A percentile compares a stretch with the other conserved stretches of the same genome.
phyloP scores from a whole-genome alignment of 2,113 vertebrate genomes.

The Nyctibius bracteatus region DNA sequence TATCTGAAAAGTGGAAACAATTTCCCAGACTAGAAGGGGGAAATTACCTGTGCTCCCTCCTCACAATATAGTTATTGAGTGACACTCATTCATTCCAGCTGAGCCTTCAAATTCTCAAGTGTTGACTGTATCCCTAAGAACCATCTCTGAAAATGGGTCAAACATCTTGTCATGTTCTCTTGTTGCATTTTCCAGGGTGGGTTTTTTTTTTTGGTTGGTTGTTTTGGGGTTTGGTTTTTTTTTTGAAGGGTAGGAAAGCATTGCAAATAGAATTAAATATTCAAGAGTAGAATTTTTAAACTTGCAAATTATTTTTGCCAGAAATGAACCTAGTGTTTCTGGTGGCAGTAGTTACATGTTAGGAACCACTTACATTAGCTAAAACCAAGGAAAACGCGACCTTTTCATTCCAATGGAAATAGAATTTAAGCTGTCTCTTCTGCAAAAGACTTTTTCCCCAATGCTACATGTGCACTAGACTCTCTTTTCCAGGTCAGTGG shows the following conservation, averaged over 20 bases:
- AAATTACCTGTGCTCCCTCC: neutral
- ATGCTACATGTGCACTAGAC: neutral
- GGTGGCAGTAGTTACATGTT: neutral
- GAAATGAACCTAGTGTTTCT: neutral
- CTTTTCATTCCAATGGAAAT: neutral
- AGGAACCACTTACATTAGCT: neutral
- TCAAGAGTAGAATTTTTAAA: neutral
- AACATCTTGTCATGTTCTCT: neutral
- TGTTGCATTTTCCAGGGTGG: neutral
- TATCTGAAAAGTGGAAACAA: neutral
- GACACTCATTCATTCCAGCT: neutral
- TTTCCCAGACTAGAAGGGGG: neutral
- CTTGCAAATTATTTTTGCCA: neutral
- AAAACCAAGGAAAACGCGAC: neutral
- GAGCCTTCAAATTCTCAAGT: neutral
- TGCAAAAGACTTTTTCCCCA: too few relatives aligned
- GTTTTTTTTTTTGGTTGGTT: neutral
- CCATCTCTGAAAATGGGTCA: neutral
- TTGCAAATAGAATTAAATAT: neutral
- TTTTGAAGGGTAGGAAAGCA: neutral
- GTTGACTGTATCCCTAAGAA: neutral
- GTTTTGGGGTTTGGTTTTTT: neutral
- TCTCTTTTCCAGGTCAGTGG: neutral
- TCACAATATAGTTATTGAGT: neutral
- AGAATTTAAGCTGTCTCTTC: neutral